Evolutionary conservation across 2,113 vertebrate species (phyloP), one percentile per base, ranked within the genome.

Genomic region (Poecilia latipinna): DNA sequence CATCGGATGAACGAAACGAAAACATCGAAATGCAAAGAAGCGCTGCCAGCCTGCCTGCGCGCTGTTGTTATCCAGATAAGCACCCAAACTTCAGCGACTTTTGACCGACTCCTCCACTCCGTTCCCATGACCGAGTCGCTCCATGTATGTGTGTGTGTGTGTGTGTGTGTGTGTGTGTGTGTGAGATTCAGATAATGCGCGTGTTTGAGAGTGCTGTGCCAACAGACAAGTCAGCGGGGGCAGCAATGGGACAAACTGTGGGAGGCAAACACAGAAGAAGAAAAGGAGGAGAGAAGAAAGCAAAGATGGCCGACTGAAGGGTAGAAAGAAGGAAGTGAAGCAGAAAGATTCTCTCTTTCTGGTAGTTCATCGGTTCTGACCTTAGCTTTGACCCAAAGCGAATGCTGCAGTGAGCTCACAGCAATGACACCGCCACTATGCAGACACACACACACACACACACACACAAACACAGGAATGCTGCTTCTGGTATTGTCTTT

Each of bases 401-500:
- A 88, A 88, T 69, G 72, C 63, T 78, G 75, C 64, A n/a, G 79
- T 78, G 65, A 83, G 72, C 83, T 68, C 57, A 70, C 65, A 60
- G 75, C 86, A 76, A 85, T 75, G 75, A 87, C 73, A 83, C 81
- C n/a, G 15, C 75, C 64, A 22, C 75, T 63, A 42, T 66, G 51
- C 69, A 71, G 28, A 35, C 26, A 64, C 17, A 64, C 32, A 65
- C 31, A 65, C 72, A 75, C 86, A 68, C 19, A 82, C 19, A 64
- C 15, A 35, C 62, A 33, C 26, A 64, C 72, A 75, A 84, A 81
- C 68, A 67, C 19, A 83, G 82, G 83, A 91, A 91, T 85, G 83
- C 72, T 79, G 71, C 86, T 77, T 80, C 86, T 88, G 88, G 86
- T 90, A 82, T 90, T 92, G 90, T 91, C 85, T 85, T 89, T 77